These are phyloP conservation scores for Altica lythri DNA, from an alignment of 2,888 invertebrate genomes.

Conservation along the genomic window DNA sequence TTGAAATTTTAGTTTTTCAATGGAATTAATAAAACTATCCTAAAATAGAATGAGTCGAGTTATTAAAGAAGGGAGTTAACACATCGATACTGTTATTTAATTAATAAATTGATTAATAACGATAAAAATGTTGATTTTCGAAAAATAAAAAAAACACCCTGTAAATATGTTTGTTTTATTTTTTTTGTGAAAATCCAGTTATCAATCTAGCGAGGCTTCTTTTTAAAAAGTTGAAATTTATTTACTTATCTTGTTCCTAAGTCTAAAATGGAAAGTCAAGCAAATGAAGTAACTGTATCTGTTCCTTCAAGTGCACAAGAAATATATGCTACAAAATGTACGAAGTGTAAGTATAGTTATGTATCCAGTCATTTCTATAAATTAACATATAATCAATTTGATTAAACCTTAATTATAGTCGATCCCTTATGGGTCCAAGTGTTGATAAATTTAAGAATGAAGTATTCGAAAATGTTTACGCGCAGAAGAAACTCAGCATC, in stretches of 20 bases:
- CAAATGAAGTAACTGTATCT: conserved; percentile 24
- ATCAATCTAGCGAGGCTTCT: not conserved
- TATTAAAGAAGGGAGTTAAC: no score
- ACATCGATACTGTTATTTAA: no score
- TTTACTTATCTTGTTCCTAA: conserved; percentile 33
- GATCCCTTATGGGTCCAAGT: conserved; percentile 46
- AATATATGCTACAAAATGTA: conserved; percentile 34
- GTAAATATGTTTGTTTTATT: no score
- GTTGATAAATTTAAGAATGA: conserved; percentile 45
- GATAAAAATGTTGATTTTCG: no score
- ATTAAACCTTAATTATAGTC: conserved; percentile 29
- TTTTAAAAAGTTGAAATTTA: conserved; percentile 34
- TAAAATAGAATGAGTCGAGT: no score
- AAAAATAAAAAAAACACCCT: not conserved
- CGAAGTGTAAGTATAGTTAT: conserved; percentile 31
- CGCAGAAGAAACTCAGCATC: conserved; percentile 44
- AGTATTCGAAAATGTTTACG: conserved; percentile 44
- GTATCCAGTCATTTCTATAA: not conserved
- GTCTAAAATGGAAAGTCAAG: conserved; percentile 36
- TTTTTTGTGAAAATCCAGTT: conserved; percentile 12
- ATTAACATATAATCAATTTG: no score
- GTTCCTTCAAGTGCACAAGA: conserved; percentile 27
- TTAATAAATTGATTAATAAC: no score
- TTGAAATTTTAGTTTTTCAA: no score
- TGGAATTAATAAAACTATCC: no score